Conservation (phyloP, 2,113 vertebrate genomes). For the Gopherus flavomarginatus region DNA sequence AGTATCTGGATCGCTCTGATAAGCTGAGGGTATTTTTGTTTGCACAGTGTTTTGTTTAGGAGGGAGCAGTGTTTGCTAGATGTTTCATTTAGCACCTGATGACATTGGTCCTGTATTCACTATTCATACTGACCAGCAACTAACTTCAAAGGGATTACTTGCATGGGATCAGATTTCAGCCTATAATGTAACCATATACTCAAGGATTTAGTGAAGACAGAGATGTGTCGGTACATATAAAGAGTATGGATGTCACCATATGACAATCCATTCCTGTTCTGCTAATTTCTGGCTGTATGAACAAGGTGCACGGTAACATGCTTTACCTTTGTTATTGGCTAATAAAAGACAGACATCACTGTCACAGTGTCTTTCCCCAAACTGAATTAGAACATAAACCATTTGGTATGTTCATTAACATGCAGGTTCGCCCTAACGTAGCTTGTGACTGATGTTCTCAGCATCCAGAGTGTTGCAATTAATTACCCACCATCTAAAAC, state of each 20-base stretch:
- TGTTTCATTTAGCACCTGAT: background rate
- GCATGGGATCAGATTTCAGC: background rate
- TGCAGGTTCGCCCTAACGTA: conserved; percentile 56
- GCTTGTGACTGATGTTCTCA: conserved; percentile 34
- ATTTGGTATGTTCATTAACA: conserved; percentile 36
- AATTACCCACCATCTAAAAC: background rate
- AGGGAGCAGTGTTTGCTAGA: background rate
- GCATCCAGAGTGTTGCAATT: conserved; percentile 46
- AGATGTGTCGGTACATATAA: background rate
- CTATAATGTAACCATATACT: background rate
- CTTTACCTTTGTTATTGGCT: conserved; percentile 37
- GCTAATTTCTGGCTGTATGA: conserved; percentile 14
- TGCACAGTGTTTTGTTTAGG: background rate
- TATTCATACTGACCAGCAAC: background rate
- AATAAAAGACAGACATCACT: conserved; percentile 46
- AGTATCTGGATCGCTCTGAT: accelerated
- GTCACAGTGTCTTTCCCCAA: conserved; percentile 49
- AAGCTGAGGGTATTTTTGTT: background rate
- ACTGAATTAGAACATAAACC: conserved; percentile 41
- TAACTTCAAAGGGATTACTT: background rate
- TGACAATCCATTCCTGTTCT: background rate
- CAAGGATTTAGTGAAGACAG: background rate
- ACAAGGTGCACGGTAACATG: conserved; percentile 41
- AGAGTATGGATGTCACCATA: background rate
- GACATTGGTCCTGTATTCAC: background rate